These are phyloP conservation scores for Torymus aiolomorphi DNA, from an alignment of 2,888 invertebrate species.

Conservation along the genomic window DNA sequence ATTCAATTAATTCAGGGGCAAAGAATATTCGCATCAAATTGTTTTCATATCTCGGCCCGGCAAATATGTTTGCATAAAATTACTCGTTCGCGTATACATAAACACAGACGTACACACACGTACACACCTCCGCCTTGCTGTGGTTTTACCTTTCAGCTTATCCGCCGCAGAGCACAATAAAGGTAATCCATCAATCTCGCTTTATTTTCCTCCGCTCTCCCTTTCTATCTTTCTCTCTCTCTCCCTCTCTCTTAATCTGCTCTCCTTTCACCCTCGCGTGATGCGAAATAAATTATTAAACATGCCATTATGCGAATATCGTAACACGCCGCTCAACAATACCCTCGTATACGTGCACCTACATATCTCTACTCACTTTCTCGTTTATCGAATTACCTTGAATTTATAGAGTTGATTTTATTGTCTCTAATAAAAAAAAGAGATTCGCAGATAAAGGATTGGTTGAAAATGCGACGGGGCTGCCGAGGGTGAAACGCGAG, in stretches of 20 bases:
- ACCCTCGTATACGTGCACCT: neutral
- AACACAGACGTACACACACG: too few relatives aligned
- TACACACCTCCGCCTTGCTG: too few relatives aligned
- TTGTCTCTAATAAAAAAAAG: too few relatives aligned
- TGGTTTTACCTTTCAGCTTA: slow-evolving; percentile 7
- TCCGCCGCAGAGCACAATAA: slow-evolving; percentile 10
- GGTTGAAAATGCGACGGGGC: too few relatives aligned
- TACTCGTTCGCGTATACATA: neutral
- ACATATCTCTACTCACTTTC: too few relatives aligned
- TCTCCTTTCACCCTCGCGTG: neutral
- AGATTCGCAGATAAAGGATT: too few relatives aligned
- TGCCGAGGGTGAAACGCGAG: too few relatives aligned
- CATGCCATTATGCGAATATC: neutral
- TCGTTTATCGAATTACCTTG: too few relatives aligned
- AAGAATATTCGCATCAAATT: neutral
- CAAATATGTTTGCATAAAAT: slow-evolving; percentile 7
- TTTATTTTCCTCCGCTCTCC: neutral
- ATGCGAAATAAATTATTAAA: slow-evolving; percentile 22
- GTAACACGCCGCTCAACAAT: neutral
- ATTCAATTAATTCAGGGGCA: too few relatives aligned
- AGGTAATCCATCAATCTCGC: slow-evolving; percentile 33
- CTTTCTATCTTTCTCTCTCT: too few relatives aligned
- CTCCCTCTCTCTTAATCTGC: neutral
- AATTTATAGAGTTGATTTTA: too few relatives aligned
- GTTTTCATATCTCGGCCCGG: neutral